Base-by-base conservation (phyloP, 1,140 invertebrate genomes). In the Heliothis subflexa region DNA sequence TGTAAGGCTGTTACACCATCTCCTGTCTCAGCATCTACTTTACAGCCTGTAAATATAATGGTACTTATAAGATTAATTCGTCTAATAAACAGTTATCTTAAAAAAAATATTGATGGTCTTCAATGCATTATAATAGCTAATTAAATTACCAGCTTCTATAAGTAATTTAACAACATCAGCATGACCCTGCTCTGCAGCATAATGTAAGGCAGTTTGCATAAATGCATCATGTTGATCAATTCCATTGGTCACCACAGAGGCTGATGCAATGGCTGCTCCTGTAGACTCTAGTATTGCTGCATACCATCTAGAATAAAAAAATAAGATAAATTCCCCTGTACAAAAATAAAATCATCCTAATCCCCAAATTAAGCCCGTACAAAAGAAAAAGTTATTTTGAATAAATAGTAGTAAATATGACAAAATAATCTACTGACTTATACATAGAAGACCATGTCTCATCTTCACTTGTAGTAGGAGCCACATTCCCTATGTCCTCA, bases 391-490 rank as follows among this genome's bases (percentile, higher is more conserved):
- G 21, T 0, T 25, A 25, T 25, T 25, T 25, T 25, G 21, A 25
- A 40, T 40, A 40, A 40, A 40, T 40, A 40, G 33, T 5, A 40
- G 9, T 40, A 40, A 40, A 40, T 40, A 40, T 9, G 33, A 40
- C 33, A 40, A 40, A 40, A 7, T 11, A 72, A 64, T 10, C 0
- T 14, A 89, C 86, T 79, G 25, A 94, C 92, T 87, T 92, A 61
- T 94, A 94, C 89, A 94, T 91, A 47, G 93, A 92, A 49, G 90
- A 88, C 91, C 91, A 93, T 21, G 87, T 91, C 79, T 94, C 93
- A 92, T 94, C 93, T 85, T 94, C 93, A 86, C 86, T 92, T 16
- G 93, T 94, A 14, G 85, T 89, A 33, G 93, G 88, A 18, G 92
- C 91, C 80, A 92, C 87, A 88, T 86, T 91, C 3, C 85, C 86